Conservation (phyloP, 2,113 vertebrate genomes). For the Poicephalus meyeri region DNA sequence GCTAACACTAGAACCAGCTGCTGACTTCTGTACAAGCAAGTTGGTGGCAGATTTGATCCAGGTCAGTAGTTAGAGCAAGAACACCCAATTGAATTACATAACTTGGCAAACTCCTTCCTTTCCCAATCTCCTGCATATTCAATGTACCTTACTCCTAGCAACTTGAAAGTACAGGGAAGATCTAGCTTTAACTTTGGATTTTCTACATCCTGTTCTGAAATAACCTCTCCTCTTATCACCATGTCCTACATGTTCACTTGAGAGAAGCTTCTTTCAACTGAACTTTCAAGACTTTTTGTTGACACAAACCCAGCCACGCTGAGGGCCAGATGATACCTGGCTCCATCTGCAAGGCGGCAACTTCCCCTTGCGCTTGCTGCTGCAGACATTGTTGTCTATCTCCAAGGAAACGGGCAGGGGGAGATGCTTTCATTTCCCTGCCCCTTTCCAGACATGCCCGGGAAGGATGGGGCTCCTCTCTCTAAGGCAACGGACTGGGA, state of each 20-base stretch:
- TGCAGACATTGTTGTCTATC: background rate
- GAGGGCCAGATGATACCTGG: background rate
- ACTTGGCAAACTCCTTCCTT: constrained; percentile 26
- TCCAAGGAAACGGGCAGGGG: constrained; percentile 8
- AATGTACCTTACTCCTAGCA: background rate
- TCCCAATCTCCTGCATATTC: constrained; percentile 6
- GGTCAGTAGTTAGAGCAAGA: constrained; percentile 44
- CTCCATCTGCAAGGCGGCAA: background rate
- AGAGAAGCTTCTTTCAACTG: background rate
- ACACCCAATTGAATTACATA: constrained; percentile 10
- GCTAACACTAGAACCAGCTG: background rate
- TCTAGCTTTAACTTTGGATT: background rate
- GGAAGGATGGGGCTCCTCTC: background rate
- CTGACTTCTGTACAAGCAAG: background rate
- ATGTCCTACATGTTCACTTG: background rate
- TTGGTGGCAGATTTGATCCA: background rate
- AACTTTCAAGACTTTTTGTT: background rate
- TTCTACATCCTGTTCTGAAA: background rate
- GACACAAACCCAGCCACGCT: accelerated
- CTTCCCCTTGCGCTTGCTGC: accelerated
- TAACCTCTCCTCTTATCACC: background rate
- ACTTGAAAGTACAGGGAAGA: background rate
- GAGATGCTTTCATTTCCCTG: background rate
- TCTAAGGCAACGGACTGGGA: background rate
- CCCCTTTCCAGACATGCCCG: background rate